Evolutionary conservation across 2,113 vertebrate species (phyloP), one percentile per base, ranked within the genome.

Genomic region (Seriola quinqueradiata): DNA sequence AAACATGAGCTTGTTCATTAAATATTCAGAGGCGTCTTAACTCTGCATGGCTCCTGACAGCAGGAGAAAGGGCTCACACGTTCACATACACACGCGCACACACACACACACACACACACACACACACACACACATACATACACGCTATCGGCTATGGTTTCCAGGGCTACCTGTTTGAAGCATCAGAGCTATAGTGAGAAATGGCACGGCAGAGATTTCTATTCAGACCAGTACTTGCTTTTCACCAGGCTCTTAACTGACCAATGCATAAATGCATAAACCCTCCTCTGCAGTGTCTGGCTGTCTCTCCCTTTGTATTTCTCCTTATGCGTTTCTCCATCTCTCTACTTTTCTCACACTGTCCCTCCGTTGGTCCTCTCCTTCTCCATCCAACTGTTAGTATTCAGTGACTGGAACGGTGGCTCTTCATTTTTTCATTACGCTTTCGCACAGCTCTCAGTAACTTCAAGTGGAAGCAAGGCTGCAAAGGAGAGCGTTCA

Each of bases 11-110:
- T 82, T 57, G 75, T 55, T 93, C 91, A 93, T 94, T 93, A 93
- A 94, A 91, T 93, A 94, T 94, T 93, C 93, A 94, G 82, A 87
- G 82, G 70, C 78, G 66, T 92, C 92, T 93, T 93, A 93, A 93
- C 93, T 84, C 93, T 25, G 85, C 89, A 77, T 87, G 92, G 90
- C 79, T 93, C 85, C 89, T 94, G 91, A 91, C 92, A 93, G 94
- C 92, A 81, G 93, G 94, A 90, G 89, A 93, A 93, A 94, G 87
- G 92, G 91, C 93, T 93, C 46, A 34, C 71, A 69, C 80, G 57
- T 83, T n/a, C 84, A 28, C 72, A 83, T 69, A 76, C 86, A n/a
- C 68, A 64, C 36, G 42, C 84, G 1, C 25, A 25, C 25, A 48
- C 28, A 36, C 46, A 44, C 65, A 73, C 66, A 61, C 80, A 69